Percentiles rank a stretch among this genome's conserved stretches.
Conservation (phyloP, 1,140 invertebrate species). For the Neuroterus valhalla region DNA sequence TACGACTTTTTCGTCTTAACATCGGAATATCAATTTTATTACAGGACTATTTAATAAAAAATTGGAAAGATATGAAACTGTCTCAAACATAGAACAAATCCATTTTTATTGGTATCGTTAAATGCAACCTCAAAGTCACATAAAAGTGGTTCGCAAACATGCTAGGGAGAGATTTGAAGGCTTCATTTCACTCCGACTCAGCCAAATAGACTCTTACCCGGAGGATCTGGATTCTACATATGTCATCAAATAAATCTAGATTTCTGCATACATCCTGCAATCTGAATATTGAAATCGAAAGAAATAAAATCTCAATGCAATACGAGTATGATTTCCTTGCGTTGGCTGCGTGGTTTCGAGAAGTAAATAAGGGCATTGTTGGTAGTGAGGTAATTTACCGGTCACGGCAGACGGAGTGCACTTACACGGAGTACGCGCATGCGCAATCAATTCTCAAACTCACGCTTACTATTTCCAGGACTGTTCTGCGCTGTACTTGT, state of each 20-base stretch:
- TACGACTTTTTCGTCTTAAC: too few species aligned
- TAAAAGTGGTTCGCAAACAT: constrained; percentile 2
- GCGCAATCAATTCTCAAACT: too few species aligned
- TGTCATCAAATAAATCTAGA: constrained; percentile 17
- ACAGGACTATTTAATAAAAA: neutral
- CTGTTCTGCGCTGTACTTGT: too few species aligned
- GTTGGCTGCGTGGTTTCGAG: too few species aligned
- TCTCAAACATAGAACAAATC: constrained; percentile 17
- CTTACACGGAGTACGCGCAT: too few species aligned
- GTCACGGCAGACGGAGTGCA: too few species aligned
- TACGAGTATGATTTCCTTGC: too few species aligned
- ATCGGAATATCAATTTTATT: neutral
- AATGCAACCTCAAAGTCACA: neutral
- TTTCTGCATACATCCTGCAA: constrained; percentile 19
- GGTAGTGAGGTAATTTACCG: too few species aligned
- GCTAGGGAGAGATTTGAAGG: neutral
- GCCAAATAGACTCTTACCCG: neutral
- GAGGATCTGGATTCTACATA: constrained; percentile 8
- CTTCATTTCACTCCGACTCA: constrained; percentile 11
- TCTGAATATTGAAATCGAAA: constrained; percentile 23
- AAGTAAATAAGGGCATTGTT: too few species aligned
- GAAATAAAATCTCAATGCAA: constrained; percentile 14
- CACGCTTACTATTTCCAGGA: too few species aligned
- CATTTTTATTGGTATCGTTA: constrained; percentile 16
- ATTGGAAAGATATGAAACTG: constrained; percentile 8